Conservation (phyloP, 2,797 vertebrate genomes). For the Diglossa cyanea region DNA sequence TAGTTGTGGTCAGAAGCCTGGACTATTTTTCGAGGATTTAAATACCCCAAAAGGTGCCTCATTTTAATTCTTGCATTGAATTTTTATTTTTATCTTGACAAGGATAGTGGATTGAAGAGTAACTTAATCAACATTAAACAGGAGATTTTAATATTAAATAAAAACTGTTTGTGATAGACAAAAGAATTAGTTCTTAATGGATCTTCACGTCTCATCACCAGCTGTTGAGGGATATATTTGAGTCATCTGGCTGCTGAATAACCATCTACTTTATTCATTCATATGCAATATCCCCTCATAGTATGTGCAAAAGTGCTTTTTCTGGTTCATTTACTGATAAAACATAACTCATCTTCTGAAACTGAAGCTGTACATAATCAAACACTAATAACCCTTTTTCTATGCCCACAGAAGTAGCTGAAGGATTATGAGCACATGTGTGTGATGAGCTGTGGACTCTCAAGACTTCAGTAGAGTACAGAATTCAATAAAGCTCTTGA, state of each 20-base stretch:
- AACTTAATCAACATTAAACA: background rate
- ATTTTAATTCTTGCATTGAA: constrained; percentile 27
- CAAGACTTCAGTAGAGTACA: background rate
- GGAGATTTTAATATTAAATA: constrained; percentile 5
- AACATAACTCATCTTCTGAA: background rate
- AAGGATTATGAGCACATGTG: background rate
- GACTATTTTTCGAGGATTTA: constrained; percentile 54
- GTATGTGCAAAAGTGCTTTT: background rate
- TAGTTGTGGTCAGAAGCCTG: constrained; percentile 20
- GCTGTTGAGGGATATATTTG: constrained; percentile 18
- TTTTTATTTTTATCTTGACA: constrained; percentile 4
- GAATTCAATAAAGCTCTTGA: background rate
- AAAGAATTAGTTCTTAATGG: background rate
- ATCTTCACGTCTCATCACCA: background rate
- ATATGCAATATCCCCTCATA: background rate
- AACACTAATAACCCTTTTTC: background rate
- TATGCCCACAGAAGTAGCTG: background rate
- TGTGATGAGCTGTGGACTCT: background rate
- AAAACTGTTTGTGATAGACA: background rate
- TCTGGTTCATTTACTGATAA: background rate
- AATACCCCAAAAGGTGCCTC: constrained; percentile 37
- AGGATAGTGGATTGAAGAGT: background rate
- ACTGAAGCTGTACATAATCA: background rate
- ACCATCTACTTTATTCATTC: background rate
- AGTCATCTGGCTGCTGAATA: background rate